Percentiles rank a stretch among this genome's conserved stretches.
phyloP scores from a whole-genome alignment of 2,113 vertebrate species.

The Tylochromis polylepis region DNA sequence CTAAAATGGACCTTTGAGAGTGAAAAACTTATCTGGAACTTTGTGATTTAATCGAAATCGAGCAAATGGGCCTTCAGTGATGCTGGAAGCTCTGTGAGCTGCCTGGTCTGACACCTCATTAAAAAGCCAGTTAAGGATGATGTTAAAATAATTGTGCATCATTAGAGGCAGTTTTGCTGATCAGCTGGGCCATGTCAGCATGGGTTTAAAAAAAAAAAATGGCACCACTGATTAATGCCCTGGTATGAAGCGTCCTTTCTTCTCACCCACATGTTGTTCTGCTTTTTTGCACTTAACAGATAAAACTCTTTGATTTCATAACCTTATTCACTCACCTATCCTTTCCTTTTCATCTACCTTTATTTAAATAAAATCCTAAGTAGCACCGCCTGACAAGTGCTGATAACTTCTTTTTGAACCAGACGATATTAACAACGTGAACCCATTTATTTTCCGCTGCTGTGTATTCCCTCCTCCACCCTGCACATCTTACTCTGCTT shows the following conservation, averaged over 20 bases:
- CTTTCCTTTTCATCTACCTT: slow-evolving; percentile 33
- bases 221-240: slow-evolving; percentile 75
- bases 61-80: slow-evolving; percentile 49
- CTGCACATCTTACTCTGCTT: slow-evolving; percentile 54
- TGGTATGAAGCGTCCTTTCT: slow-evolving; percentile 71
- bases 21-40: slow-evolving; percentile 43
- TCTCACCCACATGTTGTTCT: slow-evolving; percentile 72
- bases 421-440: slow-evolving; percentile 45
- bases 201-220: slow-evolving; percentile 64
- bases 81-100: slow-evolving; percentile 58
- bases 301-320: slow-evolving; percentile 58
- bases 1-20: slow-evolving; percentile 24
- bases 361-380: slow-evolving; percentile 57
- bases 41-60: slow-evolving; percentile 49
- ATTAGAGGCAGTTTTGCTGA: slow-evolving; percentile 79
- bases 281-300: slow-evolving; percentile 68
- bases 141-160: slow-evolving; percentile 81
- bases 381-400: slow-evolving; percentile 30
- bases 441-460: neutral
- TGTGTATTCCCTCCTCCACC: slow-evolving; percentile 26
- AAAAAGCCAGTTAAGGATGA: slow-evolving; percentile 80
- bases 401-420: slow-evolving; percentile 56
- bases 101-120: slow-evolving; percentile 74
- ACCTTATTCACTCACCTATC: neutral
- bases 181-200: slow-evolving; percentile 77